Conservation (phyloP, 2,888 invertebrate species). For the Chrysopilus asiliformis region DNA sequence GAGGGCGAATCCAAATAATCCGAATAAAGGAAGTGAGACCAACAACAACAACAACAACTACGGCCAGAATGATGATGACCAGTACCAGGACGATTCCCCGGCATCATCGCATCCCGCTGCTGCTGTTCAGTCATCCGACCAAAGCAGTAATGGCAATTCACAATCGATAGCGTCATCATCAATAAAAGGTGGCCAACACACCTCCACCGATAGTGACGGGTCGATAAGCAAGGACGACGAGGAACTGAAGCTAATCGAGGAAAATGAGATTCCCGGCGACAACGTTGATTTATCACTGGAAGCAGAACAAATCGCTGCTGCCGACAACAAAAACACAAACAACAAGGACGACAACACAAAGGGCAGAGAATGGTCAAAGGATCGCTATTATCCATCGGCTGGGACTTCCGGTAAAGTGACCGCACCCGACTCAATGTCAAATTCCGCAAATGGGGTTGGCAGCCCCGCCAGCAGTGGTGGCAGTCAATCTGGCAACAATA, state of each 20-base stretch:
- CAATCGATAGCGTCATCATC: slow-evolving; percentile 1
- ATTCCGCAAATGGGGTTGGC: not conserved
- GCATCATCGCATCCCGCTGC: not conserved
- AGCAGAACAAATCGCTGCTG: not conserved
- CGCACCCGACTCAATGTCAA: not conserved
- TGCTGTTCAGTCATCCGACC: not conserved
- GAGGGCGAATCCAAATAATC: slow-evolving; percentile 18
- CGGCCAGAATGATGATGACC: slow-evolving; percentile 2
- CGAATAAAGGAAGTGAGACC: slow-evolving; percentile 9
- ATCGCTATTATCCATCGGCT: not conserved
- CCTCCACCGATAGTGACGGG: slow-evolving; percentile 9
- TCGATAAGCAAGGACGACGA: slow-evolving; percentile 13
- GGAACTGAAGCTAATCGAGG: slow-evolving; percentile 14
- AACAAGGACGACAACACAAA: too few relatives aligned
- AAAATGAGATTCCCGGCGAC: slow-evolving; percentile 27
- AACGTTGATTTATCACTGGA: slow-evolving; percentile 21
- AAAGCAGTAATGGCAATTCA: not conserved
- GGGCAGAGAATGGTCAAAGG: not conserved
- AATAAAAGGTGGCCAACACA: slow-evolving; percentile 6
- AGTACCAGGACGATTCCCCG: slow-evolving; percentile 5
- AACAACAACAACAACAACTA: slow-evolving; percentile 13
- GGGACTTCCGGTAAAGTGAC: too few relatives aligned
- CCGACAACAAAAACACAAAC: too few relatives aligned
- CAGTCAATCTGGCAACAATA: not conserved
- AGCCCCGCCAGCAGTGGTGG: not conserved